These are phyloP conservation scores for Galerucella pusilla DNA, from an alignment of 2,888 invertebrate species.

Conservation along the genomic window DNA sequence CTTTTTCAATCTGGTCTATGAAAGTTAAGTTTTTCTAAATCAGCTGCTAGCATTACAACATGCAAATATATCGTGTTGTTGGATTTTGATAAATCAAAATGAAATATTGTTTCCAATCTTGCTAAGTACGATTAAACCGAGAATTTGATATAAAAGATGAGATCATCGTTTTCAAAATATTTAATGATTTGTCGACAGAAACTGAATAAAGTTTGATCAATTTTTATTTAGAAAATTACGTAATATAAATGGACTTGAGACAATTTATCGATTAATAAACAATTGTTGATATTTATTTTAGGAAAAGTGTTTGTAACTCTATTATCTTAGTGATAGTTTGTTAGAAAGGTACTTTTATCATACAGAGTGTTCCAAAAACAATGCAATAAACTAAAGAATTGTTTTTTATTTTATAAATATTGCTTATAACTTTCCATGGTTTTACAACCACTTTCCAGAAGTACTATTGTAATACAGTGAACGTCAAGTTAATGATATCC, in stretches of 20 bases:
- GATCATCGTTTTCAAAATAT: constrained; percentile 26
- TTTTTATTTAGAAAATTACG: constrained; percentile 3
- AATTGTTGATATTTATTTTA: too few species aligned
- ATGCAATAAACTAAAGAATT: too few species aligned
- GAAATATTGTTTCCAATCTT: not conserved
- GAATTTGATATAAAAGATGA: constrained; percentile 12
- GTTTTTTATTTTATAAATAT: too few species aligned
- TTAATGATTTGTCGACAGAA: constrained; percentile 11
- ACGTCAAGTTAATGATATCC: too few species aligned
- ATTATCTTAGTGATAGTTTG: too few species aligned
- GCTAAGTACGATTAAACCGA: constrained; percentile 1
- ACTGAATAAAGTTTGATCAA: constrained; percentile 24
- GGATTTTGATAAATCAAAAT: constrained; percentile 5
- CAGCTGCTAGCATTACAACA: not conserved
- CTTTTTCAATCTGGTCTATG: not conserved
- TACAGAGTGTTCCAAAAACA: too few species aligned
- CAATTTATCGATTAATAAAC: too few species aligned
- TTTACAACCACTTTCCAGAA: too few species aligned
- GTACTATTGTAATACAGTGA: too few species aligned
- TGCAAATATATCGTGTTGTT: constrained; percentile 17
- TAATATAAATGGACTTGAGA: not conserved
- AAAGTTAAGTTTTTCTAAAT: not conserved
- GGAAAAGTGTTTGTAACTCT: too few species aligned
- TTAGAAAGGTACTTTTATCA: too few species aligned
- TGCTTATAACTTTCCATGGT: too few species aligned